phyloP scores from a whole-genome alignment of 2,113 vertebrate species.

The Cnemophilus loriae region DNA sequence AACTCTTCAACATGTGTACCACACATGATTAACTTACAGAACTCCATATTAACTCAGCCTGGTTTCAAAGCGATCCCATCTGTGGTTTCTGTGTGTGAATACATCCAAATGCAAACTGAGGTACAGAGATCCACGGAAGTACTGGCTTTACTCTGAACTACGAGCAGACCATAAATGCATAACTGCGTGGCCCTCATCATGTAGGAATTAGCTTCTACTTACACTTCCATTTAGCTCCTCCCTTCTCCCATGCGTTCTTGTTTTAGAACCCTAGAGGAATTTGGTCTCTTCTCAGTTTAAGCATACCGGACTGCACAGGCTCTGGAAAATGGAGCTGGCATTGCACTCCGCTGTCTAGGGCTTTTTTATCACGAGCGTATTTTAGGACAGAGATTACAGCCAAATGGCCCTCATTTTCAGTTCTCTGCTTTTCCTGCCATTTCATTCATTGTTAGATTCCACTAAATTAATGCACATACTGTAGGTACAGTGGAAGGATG shows the following conservation, averaged over 20 bases:
- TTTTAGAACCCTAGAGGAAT: neutral
- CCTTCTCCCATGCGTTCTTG: neutral
- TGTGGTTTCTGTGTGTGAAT: neutral
- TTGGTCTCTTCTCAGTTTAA: neutral
- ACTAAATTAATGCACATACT: neutral
- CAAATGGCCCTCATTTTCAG: neutral
- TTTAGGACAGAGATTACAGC: neutral
- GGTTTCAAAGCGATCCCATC: neutral
- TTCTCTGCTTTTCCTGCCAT: neutral
- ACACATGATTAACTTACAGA: conserved; percentile 48
- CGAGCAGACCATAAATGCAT: neutral
- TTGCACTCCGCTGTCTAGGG: neutral
- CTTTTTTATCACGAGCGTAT: neutral
- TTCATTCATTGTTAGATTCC: neutral
- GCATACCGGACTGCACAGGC: accelerated
- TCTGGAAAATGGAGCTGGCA: neutral
- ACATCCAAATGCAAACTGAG: neutral
- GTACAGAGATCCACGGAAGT: neutral
- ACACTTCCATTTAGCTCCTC: neutral
- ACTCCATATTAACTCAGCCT: neutral
- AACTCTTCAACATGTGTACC: conserved; percentile 59
- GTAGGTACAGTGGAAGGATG: neutral
- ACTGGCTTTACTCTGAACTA: neutral
- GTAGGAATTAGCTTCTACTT: neutral
- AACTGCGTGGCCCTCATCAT: neutral